These are phyloP conservation scores for Standfussiana lucernea DNA, from an alignment of 2,888 invertebrate genomes.

Conservation along the genomic window DNA sequence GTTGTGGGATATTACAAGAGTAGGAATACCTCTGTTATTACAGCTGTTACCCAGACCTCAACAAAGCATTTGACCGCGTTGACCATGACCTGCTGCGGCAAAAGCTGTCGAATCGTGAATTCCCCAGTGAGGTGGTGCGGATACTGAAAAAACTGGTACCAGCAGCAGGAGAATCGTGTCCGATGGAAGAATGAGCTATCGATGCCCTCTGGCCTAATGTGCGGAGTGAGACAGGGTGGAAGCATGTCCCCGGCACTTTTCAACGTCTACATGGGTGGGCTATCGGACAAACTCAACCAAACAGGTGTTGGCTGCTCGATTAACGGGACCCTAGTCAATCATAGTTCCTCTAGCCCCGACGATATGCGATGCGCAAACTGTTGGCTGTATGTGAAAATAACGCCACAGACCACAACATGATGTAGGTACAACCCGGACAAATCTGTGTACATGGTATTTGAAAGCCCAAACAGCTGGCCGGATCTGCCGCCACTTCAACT, in stretches of 20 bases:
- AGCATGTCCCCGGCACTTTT: background rate
- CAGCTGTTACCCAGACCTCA: background rate
- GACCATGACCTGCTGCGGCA: background rate
- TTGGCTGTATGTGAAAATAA: no score
- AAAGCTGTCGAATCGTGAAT: background rate
- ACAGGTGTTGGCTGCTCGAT: no score
- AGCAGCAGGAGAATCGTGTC: background rate
- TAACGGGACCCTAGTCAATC: no score
- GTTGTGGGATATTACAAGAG: background rate
- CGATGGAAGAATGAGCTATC: background rate
- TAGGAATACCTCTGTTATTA: background rate
- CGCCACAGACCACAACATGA: no score
- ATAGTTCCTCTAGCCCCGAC: no score
- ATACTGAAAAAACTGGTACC: background rate
- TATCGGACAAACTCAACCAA: background rate
- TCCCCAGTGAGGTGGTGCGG: background rate
- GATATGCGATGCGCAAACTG: no score
- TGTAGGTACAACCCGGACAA: no score
- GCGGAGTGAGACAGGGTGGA: background rate
- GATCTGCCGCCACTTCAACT: no score
- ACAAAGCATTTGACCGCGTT: background rate
- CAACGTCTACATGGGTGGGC: background rate
- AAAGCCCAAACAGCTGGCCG: no score
- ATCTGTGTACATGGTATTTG: no score
- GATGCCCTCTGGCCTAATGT: background rate